These are phyloP conservation scores for Orbicella faveolata DNA, from an alignment of 64 coral and sea anemone species.

Conservation along the genomic window DNA sequence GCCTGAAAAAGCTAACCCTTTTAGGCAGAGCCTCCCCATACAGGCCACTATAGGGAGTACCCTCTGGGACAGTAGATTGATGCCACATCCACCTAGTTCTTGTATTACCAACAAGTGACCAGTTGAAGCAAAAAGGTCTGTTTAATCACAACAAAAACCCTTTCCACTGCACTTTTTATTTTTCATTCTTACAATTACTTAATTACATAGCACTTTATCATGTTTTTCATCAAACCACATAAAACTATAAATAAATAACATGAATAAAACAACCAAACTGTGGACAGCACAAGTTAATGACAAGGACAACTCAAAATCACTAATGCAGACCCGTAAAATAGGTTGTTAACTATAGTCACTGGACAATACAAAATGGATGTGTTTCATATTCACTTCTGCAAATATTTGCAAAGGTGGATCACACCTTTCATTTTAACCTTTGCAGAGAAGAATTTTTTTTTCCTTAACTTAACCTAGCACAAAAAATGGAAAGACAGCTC, in stretches of 20 bases:
- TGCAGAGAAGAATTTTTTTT: background rate
- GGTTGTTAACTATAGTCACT: too few species aligned
- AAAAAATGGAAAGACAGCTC: too few species aligned
- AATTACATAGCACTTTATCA: slow-evolving; percentile 14
- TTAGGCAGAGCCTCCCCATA: too few species aligned
- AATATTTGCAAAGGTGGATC: background rate
- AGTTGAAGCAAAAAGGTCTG: too few species aligned
- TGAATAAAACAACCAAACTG: slow-evolving; percentile 5
- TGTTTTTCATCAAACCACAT: background rate
- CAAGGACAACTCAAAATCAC: background rate
- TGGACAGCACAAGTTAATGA: background rate
- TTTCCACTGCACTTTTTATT: background rate
- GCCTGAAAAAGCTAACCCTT: too few species aligned
- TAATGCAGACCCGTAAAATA: background rate
- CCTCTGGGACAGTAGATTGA: too few species aligned
- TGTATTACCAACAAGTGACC: too few species aligned
- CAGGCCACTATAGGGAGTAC: too few species aligned
- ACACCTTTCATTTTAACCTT: background rate
- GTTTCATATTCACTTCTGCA: background rate
- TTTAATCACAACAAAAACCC: background rate
- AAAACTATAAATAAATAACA: slow-evolving; percentile 2
- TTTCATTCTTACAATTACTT: slow-evolving; percentile 4
- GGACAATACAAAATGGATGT: background rate
- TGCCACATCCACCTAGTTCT: too few species aligned
- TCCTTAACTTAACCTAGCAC: background rate